Percentiles rank a stretch among this genome's conserved stretches.
Conservation (phyloP, 2,888 invertebrate species). For the Desoria tigrina region DNA sequence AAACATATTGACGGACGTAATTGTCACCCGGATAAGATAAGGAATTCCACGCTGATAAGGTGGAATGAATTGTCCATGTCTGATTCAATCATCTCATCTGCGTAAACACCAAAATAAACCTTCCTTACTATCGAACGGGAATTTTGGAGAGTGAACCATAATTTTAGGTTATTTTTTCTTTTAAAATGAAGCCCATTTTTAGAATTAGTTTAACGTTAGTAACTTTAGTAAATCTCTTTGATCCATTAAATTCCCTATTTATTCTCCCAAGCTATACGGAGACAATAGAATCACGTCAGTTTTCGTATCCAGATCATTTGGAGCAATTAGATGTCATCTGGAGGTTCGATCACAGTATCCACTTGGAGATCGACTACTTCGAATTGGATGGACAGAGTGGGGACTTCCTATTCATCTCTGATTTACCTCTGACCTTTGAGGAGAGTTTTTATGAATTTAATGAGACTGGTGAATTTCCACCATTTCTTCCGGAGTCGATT, state of each 20-base stretch:
- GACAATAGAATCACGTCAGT: slow-evolving; percentile 16
- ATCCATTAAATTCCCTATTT: not conserved
- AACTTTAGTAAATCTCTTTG: too few relatives aligned
- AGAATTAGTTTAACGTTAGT: too few relatives aligned
- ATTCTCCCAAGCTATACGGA: not conserved
- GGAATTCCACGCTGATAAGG: not conserved
- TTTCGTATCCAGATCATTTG: slow-evolving; percentile 15
- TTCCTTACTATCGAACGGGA: not conserved
- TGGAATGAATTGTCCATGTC: not conserved
- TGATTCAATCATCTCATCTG: not conserved
- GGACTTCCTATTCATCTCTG: slow-evolving; percentile 41
- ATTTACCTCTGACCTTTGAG: slow-evolving; percentile 22
- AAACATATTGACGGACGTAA: too few relatives aligned
- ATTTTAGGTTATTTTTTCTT: not conserved
- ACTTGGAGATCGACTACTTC: slow-evolving; percentile 28
- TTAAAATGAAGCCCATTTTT: not conserved
- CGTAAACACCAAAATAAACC: not conserved
- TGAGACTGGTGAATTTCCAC: slow-evolving; percentile 3
- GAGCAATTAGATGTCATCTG: slow-evolving; percentile 29
- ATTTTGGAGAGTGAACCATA: not conserved
- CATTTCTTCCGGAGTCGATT: slow-evolving; percentile 22
- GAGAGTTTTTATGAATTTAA: slow-evolving; percentile 6
- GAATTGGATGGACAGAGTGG: slow-evolving; percentile 40
- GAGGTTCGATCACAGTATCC: slow-evolving; percentile 30
- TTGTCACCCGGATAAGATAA: not conserved